Base-by-base conservation (phyloP, 2,888 invertebrate genomes). In the Neoaliturus tenellus region DNA sequence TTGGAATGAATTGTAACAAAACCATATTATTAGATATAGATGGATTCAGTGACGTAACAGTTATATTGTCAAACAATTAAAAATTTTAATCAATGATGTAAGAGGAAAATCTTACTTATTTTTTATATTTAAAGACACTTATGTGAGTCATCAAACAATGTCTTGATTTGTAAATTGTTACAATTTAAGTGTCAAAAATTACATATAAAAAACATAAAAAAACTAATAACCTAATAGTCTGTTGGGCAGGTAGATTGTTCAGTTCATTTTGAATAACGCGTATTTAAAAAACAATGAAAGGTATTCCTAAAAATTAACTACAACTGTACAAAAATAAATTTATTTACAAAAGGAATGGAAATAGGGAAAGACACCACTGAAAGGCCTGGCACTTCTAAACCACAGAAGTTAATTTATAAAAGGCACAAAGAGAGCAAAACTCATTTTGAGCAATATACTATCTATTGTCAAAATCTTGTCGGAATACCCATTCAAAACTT, bases 381-480 rank as follows among this genome's bases (percentile, higher is more conserved):
- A n/a, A 20, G 20, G 41, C 25, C 73, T 75, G 41, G 73, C 44
- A 44, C 28, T 75, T 17, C 28, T 25, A 69, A 14, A 78, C 78
- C 78, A 55, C 55, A 75, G 75, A 14, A 78, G n/a, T 48, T 48
- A 55, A 28, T 78, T 78, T 48, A n/a, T 51, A 17, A 35, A 78
- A 78, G 78, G 78, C 78, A 78, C 78, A 55, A 28, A 51, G 33
- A 55, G 78, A 33, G 33, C 51, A 78, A n/a, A 31, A 78, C 78
- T 78, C 78, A 78, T 48, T 78, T 78, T 78, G 78, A 78, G 78
- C 78, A 78, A 78, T 12, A 23, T 35, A 23, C 33, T 51, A 88
- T 75, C 88, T 88, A 55, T 33, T 33, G 28, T 33, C 28, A n/a
- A 78, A 44, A 35, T 31, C 3, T 33, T 78, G 25, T 78, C 10